Percentiles rank a stretch among this genome's conserved stretches.
phyloP scores from a whole-genome alignment of 30 jellyfish, hydroid and myxozoan genomes.

The Phacellophora camtschatica region DNA sequence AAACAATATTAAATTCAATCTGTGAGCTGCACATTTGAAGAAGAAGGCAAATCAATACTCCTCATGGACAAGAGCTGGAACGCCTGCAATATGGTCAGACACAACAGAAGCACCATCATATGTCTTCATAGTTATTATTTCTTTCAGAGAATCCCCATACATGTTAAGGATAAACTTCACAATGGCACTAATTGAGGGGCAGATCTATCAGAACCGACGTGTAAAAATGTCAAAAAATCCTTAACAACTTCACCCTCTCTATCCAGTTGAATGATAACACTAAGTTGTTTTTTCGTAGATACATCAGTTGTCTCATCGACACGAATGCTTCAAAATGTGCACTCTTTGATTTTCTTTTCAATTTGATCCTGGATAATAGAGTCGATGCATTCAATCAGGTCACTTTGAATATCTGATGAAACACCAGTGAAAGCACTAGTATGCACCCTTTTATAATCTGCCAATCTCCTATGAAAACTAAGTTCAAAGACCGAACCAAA shows the following conservation, averaged over 20 bases:
- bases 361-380: no score
- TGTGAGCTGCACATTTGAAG: slow-evolving; percentile 55
- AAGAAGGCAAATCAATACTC: slow-evolving; percentile 18
- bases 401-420: slow-evolving; percentile 38
- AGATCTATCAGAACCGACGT: slow-evolving; percentile 33
- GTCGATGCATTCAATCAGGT: no score
- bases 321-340: slow-evolving; percentile 26
- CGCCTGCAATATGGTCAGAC: slow-evolving; percentile 47
- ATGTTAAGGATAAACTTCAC: background rate
- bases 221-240: slow-evolving; percentile 3
- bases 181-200: slow-evolving; percentile 1
- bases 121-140: no score
- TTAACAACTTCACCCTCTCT: slow-evolving; percentile 6
- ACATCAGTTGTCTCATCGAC: slow-evolving; percentile 63
- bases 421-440: slow-evolving; percentile 46
- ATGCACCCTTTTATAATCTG: background rate
- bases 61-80: slow-evolving; percentile 17
- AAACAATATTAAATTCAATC: slow-evolving; percentile 28
- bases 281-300: no score
- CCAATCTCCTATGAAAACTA: slow-evolving; percentile 20
- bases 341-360: background rate
- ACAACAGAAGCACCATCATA: slow-evolving; percentile 37
- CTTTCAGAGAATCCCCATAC: slow-evolving; percentile 19
- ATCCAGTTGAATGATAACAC: slow-evolving; percentile 2
- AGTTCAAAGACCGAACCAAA: slow-evolving; percentile 42